These are phyloP conservation scores for Pseudococcus viburni DNA, from an alignment of 2,888 invertebrate species.

Conservation along the genomic window DNA sequence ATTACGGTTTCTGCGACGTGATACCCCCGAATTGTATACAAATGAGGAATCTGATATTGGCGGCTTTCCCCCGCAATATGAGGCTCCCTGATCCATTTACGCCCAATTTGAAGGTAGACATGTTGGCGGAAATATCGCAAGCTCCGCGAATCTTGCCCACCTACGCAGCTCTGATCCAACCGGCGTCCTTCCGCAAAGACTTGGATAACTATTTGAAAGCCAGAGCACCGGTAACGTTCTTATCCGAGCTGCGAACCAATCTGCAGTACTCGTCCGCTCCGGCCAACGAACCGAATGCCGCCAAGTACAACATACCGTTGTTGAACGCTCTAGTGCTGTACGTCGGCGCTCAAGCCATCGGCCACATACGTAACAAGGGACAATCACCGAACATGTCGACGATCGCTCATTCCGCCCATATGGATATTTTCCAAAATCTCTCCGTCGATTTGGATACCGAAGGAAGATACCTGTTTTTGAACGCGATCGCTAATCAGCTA, in stretches of 20 bases:
- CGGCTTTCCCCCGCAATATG: constrained; percentile 99
- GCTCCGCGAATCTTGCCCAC: constrained; percentile 92
- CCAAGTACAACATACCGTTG: constrained; percentile 93
- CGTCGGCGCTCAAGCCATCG: constrained; percentile 97
- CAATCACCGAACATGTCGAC: constrained; percentile 96
- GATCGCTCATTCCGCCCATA: constrained; percentile 98
- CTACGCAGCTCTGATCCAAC: constrained; percentile 88
- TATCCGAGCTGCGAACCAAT: constrained; percentile 91
- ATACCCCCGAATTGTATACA: constrained; percentile 99
- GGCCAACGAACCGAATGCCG: constrained; percentile 83
- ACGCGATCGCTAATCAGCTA: constrained; percentile 98
- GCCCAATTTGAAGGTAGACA: constrained; percentile 94
- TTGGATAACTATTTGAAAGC: constrained; percentile 96
- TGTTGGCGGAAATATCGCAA: constrained; percentile 88
- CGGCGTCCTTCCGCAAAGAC: constrained; percentile 92
- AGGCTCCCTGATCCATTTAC: constrained; percentile 98
- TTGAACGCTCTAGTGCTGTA: constrained; percentile 98
- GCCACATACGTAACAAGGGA: constrained; percentile 90
- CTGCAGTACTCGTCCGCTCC: constrained; percentile 80
- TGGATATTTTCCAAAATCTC: constrained; percentile 99
- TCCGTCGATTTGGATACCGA: constrained; percentile 98
- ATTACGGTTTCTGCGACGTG: constrained; percentile 98
- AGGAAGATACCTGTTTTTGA: constrained; percentile 97
- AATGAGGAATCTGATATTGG: constrained; percentile 97
- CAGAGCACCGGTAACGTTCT: constrained; percentile 93